phyloP scores from a whole-genome alignment of 2,797 vertebrate species.

The Phrynocephalus vlangalii region DNA sequence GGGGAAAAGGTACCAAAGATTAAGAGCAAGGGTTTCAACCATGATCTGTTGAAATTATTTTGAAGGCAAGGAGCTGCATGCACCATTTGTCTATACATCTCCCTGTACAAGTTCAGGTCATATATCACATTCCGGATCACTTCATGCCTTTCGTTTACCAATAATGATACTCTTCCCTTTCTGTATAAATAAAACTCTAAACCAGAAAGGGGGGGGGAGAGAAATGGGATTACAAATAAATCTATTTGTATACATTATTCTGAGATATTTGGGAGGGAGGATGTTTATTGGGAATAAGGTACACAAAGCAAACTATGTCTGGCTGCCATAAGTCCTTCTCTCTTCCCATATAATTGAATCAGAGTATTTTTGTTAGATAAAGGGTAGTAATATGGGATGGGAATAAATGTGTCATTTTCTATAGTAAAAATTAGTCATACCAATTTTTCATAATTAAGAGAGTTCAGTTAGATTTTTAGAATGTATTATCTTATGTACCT shows the following conservation, averaged over 20 bases:
- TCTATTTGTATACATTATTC: background rate
- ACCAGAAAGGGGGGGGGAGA: background rate
- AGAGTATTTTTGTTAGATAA: too few relatives aligned
- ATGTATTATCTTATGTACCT: constrained; percentile 29
- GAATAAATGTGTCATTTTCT: too few relatives aligned
- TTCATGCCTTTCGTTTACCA: background rate
- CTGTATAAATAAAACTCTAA: background rate
- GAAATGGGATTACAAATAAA: background rate
- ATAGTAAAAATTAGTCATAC: background rate
- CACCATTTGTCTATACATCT: background rate
- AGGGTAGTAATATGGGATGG: too few relatives aligned
- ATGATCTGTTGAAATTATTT: background rate
- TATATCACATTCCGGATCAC: background rate
- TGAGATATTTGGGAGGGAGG: background rate
- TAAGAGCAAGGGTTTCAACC: constrained; percentile 6
- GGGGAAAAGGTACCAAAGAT: background rate
- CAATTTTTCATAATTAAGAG: constrained; percentile 10
- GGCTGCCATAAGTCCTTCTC: too few relatives aligned
- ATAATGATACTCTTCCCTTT: background rate
- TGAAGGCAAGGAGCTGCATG: background rate
- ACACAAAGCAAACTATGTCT: too few relatives aligned
- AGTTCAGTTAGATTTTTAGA: constrained; percentile 10
- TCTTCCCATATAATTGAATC: too few relatives aligned
- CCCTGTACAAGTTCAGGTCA: background rate
- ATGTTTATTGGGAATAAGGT: background rate